Evolutionary conservation across 2,888 invertebrate species (phyloP), one percentile per base, ranked within the genome.

Genomic region (Erpobdella octoculata): DNA sequence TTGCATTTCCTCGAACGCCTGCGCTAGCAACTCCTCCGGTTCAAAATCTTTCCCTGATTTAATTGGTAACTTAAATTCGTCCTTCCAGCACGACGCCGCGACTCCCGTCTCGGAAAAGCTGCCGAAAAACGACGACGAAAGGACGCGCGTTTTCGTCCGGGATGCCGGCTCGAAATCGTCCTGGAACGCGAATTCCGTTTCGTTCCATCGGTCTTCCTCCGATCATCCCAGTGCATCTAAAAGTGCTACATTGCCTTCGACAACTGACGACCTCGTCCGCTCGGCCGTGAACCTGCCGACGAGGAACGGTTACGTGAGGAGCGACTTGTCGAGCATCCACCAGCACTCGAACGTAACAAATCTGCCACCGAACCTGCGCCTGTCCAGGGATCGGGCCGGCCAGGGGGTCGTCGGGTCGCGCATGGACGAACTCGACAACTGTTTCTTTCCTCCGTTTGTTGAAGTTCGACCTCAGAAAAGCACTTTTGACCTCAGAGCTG

Each of bases 401-500:
- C 21, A 53, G 53, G 8, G 21, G 21, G 21, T 28, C 21, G 5
- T 28, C 15, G n/a, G 53, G 8, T 53, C 8, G 8, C 53, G 53
- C 8, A 53, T 53, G 53, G 53, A 53, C 28, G 53, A 53, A 53
- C n/a, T 53, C 21, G 53, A 53, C 28, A 53, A 53, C 28, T 53
- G 53, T 9, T 53, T 53, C 53, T 28, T 53, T 18, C 53, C 53
- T 25, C 53, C 53, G 5, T 4, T 53, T 21, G 21, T 53, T n/a
- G 53, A 28, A n/a, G 53, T 53, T 28, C 8, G 21, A 15, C 8
- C 53, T n/a, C 53, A n/a, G 9, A 53, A 53, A 53, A 53, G 53
- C n/a, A 53, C 53, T 53, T 53, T 53, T n/a, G 28, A 53, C 53
- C 53, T 53, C 28, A 53, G 53, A 28, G 53, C 53, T 53, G 53